These are phyloP conservation scores for Linepithema humile DNA, from an alignment of 1,140 invertebrate genomes.

Conservation along the genomic window DNA sequence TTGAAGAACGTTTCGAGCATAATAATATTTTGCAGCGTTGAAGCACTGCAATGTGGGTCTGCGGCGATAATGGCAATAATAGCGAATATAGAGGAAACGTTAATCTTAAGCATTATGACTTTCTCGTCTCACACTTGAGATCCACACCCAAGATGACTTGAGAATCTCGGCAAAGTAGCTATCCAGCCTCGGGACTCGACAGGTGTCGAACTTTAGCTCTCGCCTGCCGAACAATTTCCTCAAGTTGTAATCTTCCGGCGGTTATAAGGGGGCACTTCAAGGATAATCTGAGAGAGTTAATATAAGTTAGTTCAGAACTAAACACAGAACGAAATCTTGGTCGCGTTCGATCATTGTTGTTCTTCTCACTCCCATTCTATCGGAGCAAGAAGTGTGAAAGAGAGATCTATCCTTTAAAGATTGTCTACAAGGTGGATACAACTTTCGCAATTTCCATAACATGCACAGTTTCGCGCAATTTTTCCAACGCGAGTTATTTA, in stretches of 20 bases:
- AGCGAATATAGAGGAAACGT: background rate
- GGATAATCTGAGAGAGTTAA: slow-evolving; percentile 55
- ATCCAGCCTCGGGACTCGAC: slow-evolving; percentile 45
- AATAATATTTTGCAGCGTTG: background rate
- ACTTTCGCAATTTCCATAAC: slow-evolving; percentile 18
- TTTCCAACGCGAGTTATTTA: background rate
- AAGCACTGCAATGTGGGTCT: background rate
- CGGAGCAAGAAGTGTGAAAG: background rate
- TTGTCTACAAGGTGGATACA: background rate
- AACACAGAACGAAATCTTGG: slow-evolving; percentile 38
- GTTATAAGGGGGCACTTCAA: slow-evolving; percentile 47
- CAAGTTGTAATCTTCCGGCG: slow-evolving; percentile 53
- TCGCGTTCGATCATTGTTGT: slow-evolving; percentile 37
- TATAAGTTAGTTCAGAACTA: slow-evolving; percentile 52
- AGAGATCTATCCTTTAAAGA: background rate
- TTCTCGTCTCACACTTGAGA: slow-evolving; percentile 34
- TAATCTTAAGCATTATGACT: slow-evolving; percentile 33
- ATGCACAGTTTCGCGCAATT: background rate
- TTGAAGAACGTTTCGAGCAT: too few species aligned
- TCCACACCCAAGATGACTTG: slow-evolving; percentile 23
- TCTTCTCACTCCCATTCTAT: slow-evolving; percentile 3
- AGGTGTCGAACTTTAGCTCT: slow-evolving; percentile 55
- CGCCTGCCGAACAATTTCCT: slow-evolving; percentile 51
- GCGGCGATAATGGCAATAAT: background rate
- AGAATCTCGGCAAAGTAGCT: slow-evolving; percentile 24